phyloP scores from a whole-genome alignment of 2,113 vertebrate genomes.

The Atrichornis clamosus region DNA sequence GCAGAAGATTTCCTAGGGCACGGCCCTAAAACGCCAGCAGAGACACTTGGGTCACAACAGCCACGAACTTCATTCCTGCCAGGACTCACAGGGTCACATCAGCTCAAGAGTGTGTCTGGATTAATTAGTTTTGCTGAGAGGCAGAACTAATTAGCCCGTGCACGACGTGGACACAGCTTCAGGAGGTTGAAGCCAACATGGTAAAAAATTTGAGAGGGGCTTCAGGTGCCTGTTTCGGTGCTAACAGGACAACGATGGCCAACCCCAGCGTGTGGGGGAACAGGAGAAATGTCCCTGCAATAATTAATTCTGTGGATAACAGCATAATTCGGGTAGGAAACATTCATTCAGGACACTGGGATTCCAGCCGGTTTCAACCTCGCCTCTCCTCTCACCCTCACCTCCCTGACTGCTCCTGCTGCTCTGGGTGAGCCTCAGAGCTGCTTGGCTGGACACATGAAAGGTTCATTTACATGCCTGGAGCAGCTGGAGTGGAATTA shows the following conservation, averaged over 20 bases:
- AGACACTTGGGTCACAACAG: not conserved
- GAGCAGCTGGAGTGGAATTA: constrained; percentile 21
- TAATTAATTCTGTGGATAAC: not conserved
- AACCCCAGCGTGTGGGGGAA: not conserved
- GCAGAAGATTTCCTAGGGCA: rapidly evolving
- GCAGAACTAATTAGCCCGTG: not conserved
- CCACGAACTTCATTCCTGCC: not conserved
- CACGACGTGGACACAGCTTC: rapidly evolving
- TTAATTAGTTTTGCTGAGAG: not conserved
- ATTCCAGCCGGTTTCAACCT: not conserved
- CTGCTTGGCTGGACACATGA: not conserved
- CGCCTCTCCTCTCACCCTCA: not conserved
- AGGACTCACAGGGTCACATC: not conserved
- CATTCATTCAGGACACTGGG: not conserved
- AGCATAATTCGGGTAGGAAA: not conserved
- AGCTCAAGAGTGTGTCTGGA: not conserved
- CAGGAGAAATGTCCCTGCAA: not conserved
- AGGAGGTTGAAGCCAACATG: rapidly evolving
- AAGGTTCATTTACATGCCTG: not conserved
- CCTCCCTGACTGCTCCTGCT: not conserved
- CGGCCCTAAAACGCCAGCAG: not conserved
- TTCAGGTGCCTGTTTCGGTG: rapidly evolving
- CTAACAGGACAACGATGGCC: not conserved
- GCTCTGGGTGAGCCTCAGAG: not conserved
- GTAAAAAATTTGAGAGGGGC: rapidly evolving